Conservation (phyloP, 2,113 vertebrate species). For the Odobenus rosmarus region DNA sequence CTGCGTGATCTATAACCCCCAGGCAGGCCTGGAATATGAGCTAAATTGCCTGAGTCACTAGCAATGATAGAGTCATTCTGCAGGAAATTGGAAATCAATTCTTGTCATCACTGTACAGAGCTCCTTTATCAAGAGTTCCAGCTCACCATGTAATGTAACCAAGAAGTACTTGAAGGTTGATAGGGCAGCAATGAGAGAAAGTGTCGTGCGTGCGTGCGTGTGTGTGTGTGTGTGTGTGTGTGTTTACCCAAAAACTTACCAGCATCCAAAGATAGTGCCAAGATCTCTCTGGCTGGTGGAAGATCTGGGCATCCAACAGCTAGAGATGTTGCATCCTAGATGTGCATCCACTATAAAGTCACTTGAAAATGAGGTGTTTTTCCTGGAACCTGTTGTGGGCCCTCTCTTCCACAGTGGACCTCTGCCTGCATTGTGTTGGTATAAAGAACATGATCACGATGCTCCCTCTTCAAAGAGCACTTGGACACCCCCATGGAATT, state of each 20-base stretch:
- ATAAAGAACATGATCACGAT: too few relatives aligned
- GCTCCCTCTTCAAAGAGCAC: too few relatives aligned
- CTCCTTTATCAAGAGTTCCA: slow-evolving; percentile 88
- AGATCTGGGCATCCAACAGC: background rate
- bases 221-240: background rate
- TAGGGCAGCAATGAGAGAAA: slow-evolving; percentile 42
- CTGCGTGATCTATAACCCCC: slow-evolving; percentile 91
- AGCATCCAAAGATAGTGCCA: background rate
- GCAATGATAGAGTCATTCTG: slow-evolving; percentile 94
- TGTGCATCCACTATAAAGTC: fast-evolving
- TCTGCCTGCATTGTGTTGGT: background rate
- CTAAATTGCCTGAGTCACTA: slow-evolving; percentile 93
- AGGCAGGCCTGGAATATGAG: slow-evolving; percentile 88
- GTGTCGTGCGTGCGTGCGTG: fast-evolving
- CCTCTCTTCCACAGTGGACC: background rate
- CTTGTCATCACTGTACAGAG: slow-evolving; percentile 93
- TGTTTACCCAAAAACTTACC: background rate
- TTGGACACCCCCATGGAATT: background rate
- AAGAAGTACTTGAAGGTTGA: slow-evolving; percentile 69
- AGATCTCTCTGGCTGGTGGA: background rate
- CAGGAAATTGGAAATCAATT: slow-evolving; percentile 98
- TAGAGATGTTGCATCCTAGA: background rate
- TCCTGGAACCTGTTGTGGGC: background rate
- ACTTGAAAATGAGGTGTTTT: background rate
- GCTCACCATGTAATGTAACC: slow-evolving; percentile 81